Percentiles rank a stretch among this genome's conserved stretches.
Evolutionary conservation across 2,888 invertebrate genomes (phyloP).

Genomic region (Drosophila sordidapex): DNA sequence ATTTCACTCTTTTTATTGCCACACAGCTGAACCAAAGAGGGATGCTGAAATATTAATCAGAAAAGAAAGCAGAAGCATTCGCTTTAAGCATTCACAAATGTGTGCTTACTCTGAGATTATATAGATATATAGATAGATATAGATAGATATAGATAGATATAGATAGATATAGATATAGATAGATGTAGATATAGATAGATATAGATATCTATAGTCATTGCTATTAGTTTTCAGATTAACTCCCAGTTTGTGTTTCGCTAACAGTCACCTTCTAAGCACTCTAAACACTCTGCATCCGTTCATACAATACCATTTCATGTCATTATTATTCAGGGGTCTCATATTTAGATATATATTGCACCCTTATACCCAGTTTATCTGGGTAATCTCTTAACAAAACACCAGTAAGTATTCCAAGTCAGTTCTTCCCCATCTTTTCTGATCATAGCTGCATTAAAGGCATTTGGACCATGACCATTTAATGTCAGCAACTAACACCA

Average conservation of each 20-base stretch:
- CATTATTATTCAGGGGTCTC: too few relatives aligned
- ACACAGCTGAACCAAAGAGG: not conserved
- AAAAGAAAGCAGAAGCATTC: not conserved
- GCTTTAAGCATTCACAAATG: not conserved
- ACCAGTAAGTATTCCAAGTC: not conserved
- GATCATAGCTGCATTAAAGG: not conserved
- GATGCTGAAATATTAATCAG: not conserved
- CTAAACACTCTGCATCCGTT: too few relatives aligned
- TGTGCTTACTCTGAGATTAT: not conserved
- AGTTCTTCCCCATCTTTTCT: not conserved
- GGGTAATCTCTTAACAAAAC: not conserved
- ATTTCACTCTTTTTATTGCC: not conserved
- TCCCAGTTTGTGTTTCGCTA: too few relatives aligned
- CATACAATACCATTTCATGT: too few relatives aligned
- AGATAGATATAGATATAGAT: too few relatives aligned
- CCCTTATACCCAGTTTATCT: not conserved
- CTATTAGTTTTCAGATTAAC: not conserved
- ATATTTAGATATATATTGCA: too few relatives aligned
- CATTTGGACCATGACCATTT: not conserved
- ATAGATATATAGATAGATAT: not conserved
- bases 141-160: not conserved
- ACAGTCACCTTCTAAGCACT: too few relatives aligned
- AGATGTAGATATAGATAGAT: not conserved
- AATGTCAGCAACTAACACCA: not conserved
- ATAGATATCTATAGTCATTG: too few relatives aligned